Evolutionary conservation across 1,140 invertebrate species (phyloP).

Genomic region (Calephelis nemesis): DNA sequence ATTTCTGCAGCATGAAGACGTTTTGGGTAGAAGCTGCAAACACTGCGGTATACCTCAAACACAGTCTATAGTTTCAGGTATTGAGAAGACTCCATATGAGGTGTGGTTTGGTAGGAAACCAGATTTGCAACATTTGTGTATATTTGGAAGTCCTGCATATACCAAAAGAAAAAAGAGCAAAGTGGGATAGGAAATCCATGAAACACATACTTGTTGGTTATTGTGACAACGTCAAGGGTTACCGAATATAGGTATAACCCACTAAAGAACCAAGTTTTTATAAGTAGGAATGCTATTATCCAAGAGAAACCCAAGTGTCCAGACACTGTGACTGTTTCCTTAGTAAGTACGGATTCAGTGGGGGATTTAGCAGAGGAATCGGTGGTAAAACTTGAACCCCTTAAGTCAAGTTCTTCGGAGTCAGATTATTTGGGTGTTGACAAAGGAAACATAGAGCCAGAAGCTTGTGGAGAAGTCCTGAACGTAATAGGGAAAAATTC

Average conservation of each 20-base stretch:
- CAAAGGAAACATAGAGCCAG: constrained; percentile 13
- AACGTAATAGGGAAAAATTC: not conserved
- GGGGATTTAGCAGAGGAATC: constrained; percentile 30
- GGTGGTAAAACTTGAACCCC: constrained; percentile 29
- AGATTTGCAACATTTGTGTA: constrained; percentile 36
- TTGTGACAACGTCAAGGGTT: constrained; percentile 30
- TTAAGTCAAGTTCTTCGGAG: constrained; percentile 24
- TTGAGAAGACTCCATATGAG: constrained; percentile 39
- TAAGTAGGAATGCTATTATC: too few relatives aligned
- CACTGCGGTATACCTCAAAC: constrained; percentile 19
- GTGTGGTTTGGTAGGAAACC: too few relatives aligned
- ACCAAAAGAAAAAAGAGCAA: constrained; percentile 27
- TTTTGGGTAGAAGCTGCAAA: constrained; percentile 14
- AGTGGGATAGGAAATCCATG: constrained; percentile 32
- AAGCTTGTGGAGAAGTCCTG: constrained; percentile 10
- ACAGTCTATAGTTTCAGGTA: constrained; percentile 17
- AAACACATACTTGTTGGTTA: constrained; percentile 31
- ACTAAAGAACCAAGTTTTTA: constrained; percentile 27
- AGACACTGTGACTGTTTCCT: too few relatives aligned
- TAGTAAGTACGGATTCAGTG: constrained; percentile 30
- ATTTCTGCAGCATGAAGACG: constrained; percentile 19
- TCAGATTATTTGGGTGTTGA: constrained; percentile 26
- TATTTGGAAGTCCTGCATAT: constrained; percentile 49
- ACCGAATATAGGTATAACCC: constrained; percentile 31
- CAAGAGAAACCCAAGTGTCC: too few relatives aligned